Evolutionary conservation across 2,888 invertebrate genomes (phyloP), one percentile per base, ranked within the genome.

Genomic region (Neuroscelio doddi): DNA sequence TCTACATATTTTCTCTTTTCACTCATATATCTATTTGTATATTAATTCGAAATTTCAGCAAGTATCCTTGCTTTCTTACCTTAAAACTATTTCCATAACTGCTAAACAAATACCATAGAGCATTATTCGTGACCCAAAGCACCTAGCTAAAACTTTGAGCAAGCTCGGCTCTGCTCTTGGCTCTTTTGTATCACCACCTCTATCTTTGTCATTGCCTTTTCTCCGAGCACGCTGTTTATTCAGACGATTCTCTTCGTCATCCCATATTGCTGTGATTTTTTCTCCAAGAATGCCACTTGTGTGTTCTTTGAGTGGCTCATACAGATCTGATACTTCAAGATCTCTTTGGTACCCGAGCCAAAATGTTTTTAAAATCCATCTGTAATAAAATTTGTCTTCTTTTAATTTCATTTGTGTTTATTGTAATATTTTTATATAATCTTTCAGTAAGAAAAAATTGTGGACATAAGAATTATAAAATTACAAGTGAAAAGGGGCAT

Each of bases 331-430:
- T 45, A 90, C 87, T 76, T 89, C 89, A 45, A 93, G 87, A 72
- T 92, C 91, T 36, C 89, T 86, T 63, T 86, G 89, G 74, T 89
- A 89, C 12, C 93, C 93, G 63, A 89, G 85, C 79, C 89, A 88
- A 76, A 93, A 92, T 1, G 89, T 89, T 71, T 90, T 90, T 53
- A 91, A 81, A 0, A 91, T 88, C 89, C 91, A 93, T 78, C 92
- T 93, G 82, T 51, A 85, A 80, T 70, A 64, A 56, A 76, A 29
- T 16, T 24, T 26, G n/a, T n/a, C n/a, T n/a, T n/a, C n/a, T n/a
- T n/a, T n/a, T 38, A 16, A 17, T 36, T 14, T n/a, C 10, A 7
- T 10, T 8, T 12, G 12, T 8, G 32, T n/a, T 53, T 24, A 24
- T 9, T 26, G 5, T 10, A 15, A 5, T 7, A 7, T 10, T 36